These are phyloP conservation scores for Rhyacichthys aspro DNA, from an alignment of 2,797 vertebrate species.

Conservation along the genomic window DNA sequence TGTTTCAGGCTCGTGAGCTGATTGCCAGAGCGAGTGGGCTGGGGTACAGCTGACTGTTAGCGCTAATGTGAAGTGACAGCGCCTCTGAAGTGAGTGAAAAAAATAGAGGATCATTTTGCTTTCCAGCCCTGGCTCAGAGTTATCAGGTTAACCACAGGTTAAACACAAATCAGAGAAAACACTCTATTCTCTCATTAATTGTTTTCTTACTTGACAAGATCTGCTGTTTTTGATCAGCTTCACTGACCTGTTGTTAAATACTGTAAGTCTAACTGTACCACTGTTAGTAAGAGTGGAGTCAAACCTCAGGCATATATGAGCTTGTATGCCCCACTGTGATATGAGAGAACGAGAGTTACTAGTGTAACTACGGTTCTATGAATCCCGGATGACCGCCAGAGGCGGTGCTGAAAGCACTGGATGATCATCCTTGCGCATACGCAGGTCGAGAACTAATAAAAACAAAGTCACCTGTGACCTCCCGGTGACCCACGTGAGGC, in stretches of 20 bases:
- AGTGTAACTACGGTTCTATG: too few species aligned
- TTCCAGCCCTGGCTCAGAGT: conserved; percentile 55
- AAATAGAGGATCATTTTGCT: conserved; percentile 46
- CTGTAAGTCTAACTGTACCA: not conserved
- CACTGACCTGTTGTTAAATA: conserved; percentile 4
- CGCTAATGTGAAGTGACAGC: conserved; percentile 71
- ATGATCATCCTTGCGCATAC: too few species aligned
- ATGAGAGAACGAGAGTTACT: too few species aligned
- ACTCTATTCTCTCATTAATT: conserved; percentile 39
- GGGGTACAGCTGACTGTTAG: conserved; percentile 73
- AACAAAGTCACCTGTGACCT: too few species aligned
- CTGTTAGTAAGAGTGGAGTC: not conserved
- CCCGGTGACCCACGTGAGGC: too few species aligned
- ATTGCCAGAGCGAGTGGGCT: conserved; percentile 73
- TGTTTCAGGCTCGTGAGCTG: conserved; percentile 74
- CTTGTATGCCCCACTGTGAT: conserved; percentile 35
- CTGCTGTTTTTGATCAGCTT: conserved; percentile 16
- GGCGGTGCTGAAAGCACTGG: too few species aligned
- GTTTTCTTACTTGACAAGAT: conserved; percentile 50
- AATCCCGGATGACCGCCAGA: too few species aligned
- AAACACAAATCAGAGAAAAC: conserved; percentile 55
- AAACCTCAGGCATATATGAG: conserved; percentile 25
- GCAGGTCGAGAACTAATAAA: too few species aligned
- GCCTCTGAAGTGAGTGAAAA: conserved; percentile 59
- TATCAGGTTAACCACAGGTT: conserved; percentile 71